phyloP scores from a whole-genome alignment of 2,113 vertebrate species.

The Chaetops frenatus region DNA sequence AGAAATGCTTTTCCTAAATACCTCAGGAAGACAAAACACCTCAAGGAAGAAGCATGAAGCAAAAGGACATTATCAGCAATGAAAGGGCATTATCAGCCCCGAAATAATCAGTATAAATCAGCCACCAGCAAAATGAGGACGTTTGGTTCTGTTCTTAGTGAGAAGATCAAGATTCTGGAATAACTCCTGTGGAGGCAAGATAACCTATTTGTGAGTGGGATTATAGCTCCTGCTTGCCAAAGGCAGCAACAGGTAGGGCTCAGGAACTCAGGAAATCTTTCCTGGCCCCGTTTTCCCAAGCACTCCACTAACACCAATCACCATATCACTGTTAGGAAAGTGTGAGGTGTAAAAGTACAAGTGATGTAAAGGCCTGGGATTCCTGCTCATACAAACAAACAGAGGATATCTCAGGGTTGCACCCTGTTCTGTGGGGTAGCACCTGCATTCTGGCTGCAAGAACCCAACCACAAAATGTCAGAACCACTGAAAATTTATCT shows the following conservation, averaged over 20 bases:
- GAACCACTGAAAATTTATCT: background rate
- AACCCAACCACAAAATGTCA: background rate
- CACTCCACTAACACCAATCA: background rate
- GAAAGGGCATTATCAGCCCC: background rate
- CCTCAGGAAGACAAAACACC: background rate
- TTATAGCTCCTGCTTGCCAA: background rate
- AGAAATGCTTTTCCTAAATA: background rate
- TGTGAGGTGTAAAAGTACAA: background rate
- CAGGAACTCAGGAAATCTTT: background rate
- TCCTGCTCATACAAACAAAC: background rate
- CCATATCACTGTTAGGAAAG: background rate
- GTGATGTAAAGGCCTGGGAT: background rate
- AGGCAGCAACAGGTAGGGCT: background rate
- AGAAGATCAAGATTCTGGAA: background rate
- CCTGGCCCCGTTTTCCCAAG: background rate
- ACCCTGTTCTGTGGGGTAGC: background rate
- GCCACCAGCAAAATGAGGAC: background rate
- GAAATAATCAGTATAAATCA: background rate
- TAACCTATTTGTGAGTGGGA: background rate
- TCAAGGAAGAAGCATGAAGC: background rate
- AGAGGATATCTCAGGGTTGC: background rate
- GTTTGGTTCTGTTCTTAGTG: background rate
- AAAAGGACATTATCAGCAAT: background rate
- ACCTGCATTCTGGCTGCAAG: background rate
- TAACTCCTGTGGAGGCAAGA: background rate